Conservation (phyloP, 2,113 vertebrate species). For the Progne subis region DNA sequence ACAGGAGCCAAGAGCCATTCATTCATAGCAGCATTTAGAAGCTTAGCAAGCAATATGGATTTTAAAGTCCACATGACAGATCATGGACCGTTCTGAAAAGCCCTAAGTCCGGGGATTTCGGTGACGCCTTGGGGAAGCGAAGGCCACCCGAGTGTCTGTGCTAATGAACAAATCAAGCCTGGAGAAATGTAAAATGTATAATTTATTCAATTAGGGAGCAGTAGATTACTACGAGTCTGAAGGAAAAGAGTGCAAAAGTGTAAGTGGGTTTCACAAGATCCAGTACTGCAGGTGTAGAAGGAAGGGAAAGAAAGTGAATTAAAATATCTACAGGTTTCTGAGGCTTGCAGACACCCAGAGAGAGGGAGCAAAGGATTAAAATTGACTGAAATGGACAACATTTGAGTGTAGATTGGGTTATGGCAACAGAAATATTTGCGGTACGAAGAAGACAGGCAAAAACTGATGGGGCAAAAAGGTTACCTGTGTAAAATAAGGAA, state of each 20-base stretch:
- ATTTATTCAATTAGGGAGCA: background rate
- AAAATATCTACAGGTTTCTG: background rate
- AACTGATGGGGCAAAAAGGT: fast-evolving
- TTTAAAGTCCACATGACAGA: conserved; percentile 25
- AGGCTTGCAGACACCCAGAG: background rate
- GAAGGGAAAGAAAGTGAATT: background rate
- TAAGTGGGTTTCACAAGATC: background rate
- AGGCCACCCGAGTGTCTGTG: background rate
- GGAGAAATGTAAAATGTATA: background rate
- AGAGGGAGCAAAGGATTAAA: background rate
- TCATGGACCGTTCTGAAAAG: background rate
- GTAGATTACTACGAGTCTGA: background rate
- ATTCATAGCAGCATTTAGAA: conserved; percentile 13
- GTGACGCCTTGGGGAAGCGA: background rate
- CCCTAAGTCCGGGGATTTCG: background rate
- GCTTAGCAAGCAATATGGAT: conserved; percentile 31
- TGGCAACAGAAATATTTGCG: background rate
- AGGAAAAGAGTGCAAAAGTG: background rate
- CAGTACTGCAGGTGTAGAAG: background rate
- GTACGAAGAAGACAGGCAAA: background rate
- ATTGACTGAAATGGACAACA: background rate
- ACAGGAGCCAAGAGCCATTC: conserved; percentile 14
- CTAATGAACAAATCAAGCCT: background rate
- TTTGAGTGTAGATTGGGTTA: background rate
- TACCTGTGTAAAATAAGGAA: background rate